Percentiles rank a stretch among this genome's conserved stretches.
Conservation (phyloP, 2,797 vertebrate species). For the Oreortyx pictus region DNA sequence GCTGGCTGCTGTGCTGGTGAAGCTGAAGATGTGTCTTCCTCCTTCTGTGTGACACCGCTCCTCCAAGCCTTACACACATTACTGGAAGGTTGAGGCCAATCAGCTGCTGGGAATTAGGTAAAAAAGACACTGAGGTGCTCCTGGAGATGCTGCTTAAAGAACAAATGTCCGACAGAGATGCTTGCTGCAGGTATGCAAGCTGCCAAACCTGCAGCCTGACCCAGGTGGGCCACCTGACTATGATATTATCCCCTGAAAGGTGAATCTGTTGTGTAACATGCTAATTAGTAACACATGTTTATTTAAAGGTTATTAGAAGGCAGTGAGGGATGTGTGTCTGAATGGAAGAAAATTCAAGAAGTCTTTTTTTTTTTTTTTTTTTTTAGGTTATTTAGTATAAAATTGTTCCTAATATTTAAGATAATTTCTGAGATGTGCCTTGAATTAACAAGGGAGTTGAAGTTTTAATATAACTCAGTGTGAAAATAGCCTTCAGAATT, state of each 20-base stretch:
- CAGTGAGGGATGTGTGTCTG: not conserved
- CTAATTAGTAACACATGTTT: not conserved
- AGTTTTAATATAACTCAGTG: not conserved
- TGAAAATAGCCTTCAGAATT: conserved; percentile 20
- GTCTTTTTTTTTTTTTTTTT: not conserved
- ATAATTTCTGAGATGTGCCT: not conserved
- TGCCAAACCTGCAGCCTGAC: not conserved
- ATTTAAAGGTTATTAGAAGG: conserved; percentile 39
- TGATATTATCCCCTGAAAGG: conserved; percentile 5
- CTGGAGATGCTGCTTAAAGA: not conserved
- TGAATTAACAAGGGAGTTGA: conserved; percentile 15
- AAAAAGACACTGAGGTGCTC: not conserved
- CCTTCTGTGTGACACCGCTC: not conserved
- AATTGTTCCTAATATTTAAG: conserved; percentile 22
- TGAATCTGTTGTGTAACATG: not conserved
- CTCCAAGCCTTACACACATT: rapidly evolving
- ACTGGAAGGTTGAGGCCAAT: not conserved
- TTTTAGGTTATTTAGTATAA: not conserved
- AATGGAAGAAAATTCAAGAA: not conserved
- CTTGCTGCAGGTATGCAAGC: not conserved
- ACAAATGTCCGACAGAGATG: not conserved
- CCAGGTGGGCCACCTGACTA: not conserved
- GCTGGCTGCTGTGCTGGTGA: not conserved
- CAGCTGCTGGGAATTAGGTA: not conserved
- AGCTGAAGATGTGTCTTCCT: not conserved